phyloP scores from a whole-genome alignment of 2,113 vertebrate genomes.

The Notarius quadriscutis region DNA sequence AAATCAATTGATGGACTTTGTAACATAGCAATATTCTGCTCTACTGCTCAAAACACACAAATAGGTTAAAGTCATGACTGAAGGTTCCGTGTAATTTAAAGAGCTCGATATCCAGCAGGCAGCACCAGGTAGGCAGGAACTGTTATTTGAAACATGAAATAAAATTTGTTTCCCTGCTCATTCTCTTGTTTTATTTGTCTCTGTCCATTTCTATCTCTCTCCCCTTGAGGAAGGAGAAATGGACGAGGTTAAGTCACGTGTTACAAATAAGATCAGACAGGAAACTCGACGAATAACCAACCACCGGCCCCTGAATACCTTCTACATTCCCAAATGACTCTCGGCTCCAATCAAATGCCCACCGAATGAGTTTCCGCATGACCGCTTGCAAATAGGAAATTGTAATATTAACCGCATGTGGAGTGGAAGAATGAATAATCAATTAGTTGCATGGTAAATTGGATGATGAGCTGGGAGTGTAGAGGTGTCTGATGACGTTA shows the following conservation, averaged over 20 bases:
- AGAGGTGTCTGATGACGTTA: constrained; percentile 55
- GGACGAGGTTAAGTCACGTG: not conserved
- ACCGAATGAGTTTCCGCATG: constrained; percentile 58
- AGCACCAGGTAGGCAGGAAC: not conserved
- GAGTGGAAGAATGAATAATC: constrained; percentile 69
- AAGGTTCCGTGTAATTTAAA: constrained; percentile 27
- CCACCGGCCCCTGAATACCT: not conserved
- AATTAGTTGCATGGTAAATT: constrained; percentile 69
- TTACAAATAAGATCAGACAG: constrained; percentile 1
- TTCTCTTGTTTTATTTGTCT: not conserved
- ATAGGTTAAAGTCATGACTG: constrained; percentile 31
- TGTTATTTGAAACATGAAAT: not conserved
- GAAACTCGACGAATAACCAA: not conserved
- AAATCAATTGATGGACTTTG: not conserved
- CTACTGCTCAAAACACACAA: not conserved
- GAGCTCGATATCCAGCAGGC: not conserved
- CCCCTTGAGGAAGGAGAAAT: not conserved
- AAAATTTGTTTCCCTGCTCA: not conserved
- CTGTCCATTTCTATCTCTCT: not conserved
- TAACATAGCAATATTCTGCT: not conserved
- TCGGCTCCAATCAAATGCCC: constrained; percentile 60
- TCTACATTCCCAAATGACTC: constrained; percentile 53
- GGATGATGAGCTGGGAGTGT: constrained; percentile 32
- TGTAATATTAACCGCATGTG: constrained; percentile 67
- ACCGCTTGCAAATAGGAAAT: constrained; percentile 56